Percentiles rank a stretch among this genome's conserved stretches.
phyloP scores from a whole-genome alignment of 2,113 vertebrate genomes.

The Gracilinanus agilis region DNA sequence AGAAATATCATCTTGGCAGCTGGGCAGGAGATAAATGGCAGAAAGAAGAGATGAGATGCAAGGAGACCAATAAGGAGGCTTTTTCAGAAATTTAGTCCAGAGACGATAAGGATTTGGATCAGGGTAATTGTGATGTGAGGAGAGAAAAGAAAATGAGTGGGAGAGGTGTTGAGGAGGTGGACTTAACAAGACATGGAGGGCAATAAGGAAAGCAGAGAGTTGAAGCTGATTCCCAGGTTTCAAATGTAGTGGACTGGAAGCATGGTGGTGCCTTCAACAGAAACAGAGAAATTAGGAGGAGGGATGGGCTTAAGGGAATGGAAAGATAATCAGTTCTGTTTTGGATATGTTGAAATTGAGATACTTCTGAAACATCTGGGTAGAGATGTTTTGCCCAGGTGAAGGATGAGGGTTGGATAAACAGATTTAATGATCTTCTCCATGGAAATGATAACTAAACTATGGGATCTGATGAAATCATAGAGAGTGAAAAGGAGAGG shows the following conservation, averaged over 20 bases:
- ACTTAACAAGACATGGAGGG: no score
- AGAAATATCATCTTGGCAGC: background rate
- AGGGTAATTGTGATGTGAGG: background rate
- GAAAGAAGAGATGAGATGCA: no score
- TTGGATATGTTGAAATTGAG: background rate
- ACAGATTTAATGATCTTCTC: background rate
- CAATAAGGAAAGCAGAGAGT: no score
- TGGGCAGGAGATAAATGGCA: background rate
- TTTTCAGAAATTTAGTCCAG: background rate
- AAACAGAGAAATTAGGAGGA: background rate
- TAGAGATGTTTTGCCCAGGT: background rate
- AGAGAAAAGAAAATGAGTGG: background rate
- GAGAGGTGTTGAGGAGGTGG: background rate
- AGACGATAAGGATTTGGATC: background rate
- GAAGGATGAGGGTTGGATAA: background rate
- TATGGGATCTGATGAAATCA: background rate
- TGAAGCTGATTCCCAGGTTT: no score
- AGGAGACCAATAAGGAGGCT: background rate
- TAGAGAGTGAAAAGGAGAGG: background rate
- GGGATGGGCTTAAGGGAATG: background rate
- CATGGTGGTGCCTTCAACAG: background rate
- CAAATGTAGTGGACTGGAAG: background rate
- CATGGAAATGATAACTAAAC: background rate
- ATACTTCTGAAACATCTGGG: background rate
- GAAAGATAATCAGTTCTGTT: background rate